Percentiles rank a stretch among this genome's conserved stretches.
These are phyloP conservation scores for Globia sparganii DNA, from an alignment of 2,888 invertebrate genomes.

Conservation along the genomic window DNA sequence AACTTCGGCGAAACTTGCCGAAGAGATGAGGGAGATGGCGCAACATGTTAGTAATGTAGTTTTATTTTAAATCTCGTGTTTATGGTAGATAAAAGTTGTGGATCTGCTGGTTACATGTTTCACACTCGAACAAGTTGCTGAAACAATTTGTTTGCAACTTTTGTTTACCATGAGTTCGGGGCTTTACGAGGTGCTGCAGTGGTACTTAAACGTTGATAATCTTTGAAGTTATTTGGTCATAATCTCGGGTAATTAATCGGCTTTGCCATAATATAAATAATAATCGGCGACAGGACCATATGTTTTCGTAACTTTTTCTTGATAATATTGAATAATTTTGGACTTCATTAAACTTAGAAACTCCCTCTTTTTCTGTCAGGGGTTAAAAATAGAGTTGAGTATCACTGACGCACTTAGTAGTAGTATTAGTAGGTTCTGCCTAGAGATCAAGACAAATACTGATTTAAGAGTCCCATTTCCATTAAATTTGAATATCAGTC, in stretches of 20 bases:
- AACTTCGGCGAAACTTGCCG: conserved; percentile 92
- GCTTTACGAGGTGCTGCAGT: background rate
- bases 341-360: background rate
- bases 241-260: background rate
- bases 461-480: background rate
- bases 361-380: background rate
- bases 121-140: background rate
- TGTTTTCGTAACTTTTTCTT: background rate
- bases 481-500: background rate
- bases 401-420: background rate
- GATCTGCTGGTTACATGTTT: background rate
- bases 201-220: background rate
- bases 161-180: background rate
- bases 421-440: no score
- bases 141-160: conserved; percentile 4
- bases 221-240: background rate
- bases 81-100: background rate
- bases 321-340: background rate
- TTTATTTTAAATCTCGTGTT: background rate
- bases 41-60: conserved; percentile 81
- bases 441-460: background rate
- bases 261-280: background rate
- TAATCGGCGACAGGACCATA: background rate
- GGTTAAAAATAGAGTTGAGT: background rate
- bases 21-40: conserved; percentile 86